These are phyloP conservation scores for Melanotus villosus DNA, from an alignment of 2,888 invertebrate genomes.

Conservation along the genomic window DNA sequence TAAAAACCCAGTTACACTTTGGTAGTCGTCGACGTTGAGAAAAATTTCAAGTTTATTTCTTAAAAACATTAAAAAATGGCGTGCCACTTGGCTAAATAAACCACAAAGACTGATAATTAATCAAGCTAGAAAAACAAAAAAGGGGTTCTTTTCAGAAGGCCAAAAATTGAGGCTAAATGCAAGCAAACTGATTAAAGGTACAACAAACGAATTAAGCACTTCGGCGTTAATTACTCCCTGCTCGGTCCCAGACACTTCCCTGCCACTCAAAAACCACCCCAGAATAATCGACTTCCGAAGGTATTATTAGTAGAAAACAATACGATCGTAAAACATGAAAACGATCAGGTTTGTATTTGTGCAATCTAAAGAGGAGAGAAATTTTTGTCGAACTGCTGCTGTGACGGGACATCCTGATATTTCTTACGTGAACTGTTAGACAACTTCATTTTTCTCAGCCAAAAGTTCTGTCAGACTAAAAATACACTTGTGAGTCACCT, in stretches of 20 bases:
- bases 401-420: conserved; percentile 19
- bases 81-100: too few relatives aligned
- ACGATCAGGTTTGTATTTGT: conserved; percentile 7
- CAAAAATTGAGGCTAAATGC: too few relatives aligned
- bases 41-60: too few relatives aligned
- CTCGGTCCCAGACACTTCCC: not conserved
- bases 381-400: not conserved
- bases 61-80: too few relatives aligned
- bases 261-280: conserved; percentile 16
- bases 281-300: conserved; percentile 7
- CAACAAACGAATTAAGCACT: conserved; percentile 17
- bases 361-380: not conserved
- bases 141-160: too few relatives aligned
- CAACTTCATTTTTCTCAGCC: conserved; percentile 13
- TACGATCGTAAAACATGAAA: conserved; percentile 2
- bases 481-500: conserved; percentile 16
- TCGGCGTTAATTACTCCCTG: conserved; percentile 9
- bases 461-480: conserved; percentile 17
- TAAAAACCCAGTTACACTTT: too few relatives aligned
- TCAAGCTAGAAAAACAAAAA: too few relatives aligned
- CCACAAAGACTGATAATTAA: too few relatives aligned
- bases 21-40: too few relatives aligned
- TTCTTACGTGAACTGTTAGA: conserved; percentile 20
- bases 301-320: conserved; percentile 19
- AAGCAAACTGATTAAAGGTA: conserved; percentile 4